Percentiles rank a stretch among this genome's conserved stretches.
Conservation (phyloP, 2,888 invertebrate genomes). For the Heteropelma amictum region DNA sequence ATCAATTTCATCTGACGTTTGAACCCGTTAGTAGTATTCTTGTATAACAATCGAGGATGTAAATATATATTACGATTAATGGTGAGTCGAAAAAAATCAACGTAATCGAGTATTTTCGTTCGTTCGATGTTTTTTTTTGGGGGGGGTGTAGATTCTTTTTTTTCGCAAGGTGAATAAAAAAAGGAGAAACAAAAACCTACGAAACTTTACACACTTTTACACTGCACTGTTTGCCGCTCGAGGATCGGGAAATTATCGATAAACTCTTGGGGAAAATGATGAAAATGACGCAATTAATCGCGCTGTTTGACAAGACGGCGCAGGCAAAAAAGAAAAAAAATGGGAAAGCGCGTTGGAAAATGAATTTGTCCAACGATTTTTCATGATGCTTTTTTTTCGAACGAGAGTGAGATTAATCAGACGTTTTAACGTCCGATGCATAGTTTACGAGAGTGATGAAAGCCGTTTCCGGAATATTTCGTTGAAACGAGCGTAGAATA, state of each 20-base stretch:
- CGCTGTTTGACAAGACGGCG: too few relatives aligned
- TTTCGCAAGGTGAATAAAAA: background rate
- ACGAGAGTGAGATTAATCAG: slow-evolving; percentile 41
- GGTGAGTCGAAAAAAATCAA: background rate
- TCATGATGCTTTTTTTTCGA: slow-evolving; percentile 27
- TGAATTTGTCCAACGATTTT: too few relatives aligned
- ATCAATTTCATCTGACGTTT: slow-evolving; percentile 28
- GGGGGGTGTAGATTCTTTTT: background rate
- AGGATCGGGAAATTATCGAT: too few relatives aligned
- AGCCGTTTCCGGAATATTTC: background rate
- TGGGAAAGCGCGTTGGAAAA: too few relatives aligned
- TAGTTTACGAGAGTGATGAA: slow-evolving; percentile 15
- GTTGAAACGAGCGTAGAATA: background rate
- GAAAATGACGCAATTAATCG: too few relatives aligned
- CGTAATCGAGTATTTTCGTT: slow-evolving; percentile 20
- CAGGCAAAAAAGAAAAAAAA: slow-evolving; percentile 9
- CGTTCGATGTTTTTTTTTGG: background rate
- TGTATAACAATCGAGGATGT: slow-evolving; percentile 37
- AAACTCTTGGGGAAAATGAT: too few relatives aligned
- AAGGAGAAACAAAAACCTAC: too few relatives aligned
- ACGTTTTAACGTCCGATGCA: too few relatives aligned
- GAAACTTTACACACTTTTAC: too few relatives aligned
- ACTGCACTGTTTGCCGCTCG: too few relatives aligned
- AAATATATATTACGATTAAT: slow-evolving; percentile 36
- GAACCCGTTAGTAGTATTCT: slow-evolving; percentile 39